These are phyloP conservation scores for Microctonus aethiopoides DNA, from an alignment of 2,888 invertebrate genomes.

Conservation along the genomic window DNA sequence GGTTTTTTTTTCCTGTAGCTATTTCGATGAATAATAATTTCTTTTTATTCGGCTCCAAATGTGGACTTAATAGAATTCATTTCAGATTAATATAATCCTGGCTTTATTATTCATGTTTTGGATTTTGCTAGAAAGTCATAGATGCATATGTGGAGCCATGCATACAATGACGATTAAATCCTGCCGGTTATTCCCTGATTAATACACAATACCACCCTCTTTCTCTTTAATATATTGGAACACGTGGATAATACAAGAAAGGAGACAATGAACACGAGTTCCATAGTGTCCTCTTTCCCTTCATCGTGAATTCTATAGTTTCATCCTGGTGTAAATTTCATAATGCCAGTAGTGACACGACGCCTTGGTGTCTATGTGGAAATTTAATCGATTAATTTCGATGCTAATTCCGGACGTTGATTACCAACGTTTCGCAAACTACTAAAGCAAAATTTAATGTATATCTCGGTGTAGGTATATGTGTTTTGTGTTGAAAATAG, in stretches of 20 bases:
- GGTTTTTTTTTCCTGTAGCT: neutral
- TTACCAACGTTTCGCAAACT: slow-evolving; percentile 8
- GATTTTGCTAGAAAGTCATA: neutral
- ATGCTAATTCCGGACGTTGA: slow-evolving; percentile 46
- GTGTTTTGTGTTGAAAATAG: neutral
- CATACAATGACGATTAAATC: neutral
- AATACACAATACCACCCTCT: neutral
- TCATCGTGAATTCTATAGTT: neutral
- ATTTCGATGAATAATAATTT: neutral
- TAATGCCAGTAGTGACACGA: slow-evolving; percentile 24
- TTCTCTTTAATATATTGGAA: neutral
- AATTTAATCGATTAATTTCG: slow-evolving; percentile 50
- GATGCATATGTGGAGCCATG: no score
- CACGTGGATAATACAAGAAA: slow-evolving; percentile 2
- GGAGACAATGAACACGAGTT: slow-evolving; percentile 7
- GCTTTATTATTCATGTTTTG: neutral
- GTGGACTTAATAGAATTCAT: neutral
- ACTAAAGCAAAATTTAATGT: neutral
- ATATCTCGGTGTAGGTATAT: neutral
- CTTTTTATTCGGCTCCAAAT: neutral
- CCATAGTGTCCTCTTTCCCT: neutral
- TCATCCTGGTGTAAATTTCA: slow-evolving; percentile 12
- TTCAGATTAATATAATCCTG: neutral
- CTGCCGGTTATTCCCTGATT: neutral
- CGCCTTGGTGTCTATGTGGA: slow-evolving; percentile 29